Percentiles rank a stretch among this genome's conserved stretches.
Evolutionary conservation across 2,113 vertebrate species (phyloP).

Genomic region (Chaenogobius annularis): DNA sequence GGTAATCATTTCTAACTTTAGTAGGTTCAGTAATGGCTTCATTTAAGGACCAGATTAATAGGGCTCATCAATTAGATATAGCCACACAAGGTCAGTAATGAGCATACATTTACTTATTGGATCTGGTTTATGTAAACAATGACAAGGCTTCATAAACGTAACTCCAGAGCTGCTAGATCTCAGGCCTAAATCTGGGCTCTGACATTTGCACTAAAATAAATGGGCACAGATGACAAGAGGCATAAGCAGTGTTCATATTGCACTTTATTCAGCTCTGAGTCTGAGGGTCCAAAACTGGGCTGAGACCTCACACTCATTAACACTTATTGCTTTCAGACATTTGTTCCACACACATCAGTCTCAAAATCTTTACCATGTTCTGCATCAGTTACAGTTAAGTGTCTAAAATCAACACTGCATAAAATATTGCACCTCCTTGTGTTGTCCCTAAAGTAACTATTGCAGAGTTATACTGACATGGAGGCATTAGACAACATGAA

Average conservation of each 20-base stretch:
- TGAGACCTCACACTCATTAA: slow-evolving; percentile 50
- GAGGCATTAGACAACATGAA: slow-evolving; percentile 10
- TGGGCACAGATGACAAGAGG: not conserved
- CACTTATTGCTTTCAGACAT: slow-evolving; percentile 68
- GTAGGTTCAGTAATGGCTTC: not conserved
- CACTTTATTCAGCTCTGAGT: slow-evolving; percentile 71
- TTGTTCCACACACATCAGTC: not conserved
- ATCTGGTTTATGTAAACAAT: not conserved
- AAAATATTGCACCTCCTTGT: slow-evolving; percentile 22
- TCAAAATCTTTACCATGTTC: slow-evolving; percentile 24
- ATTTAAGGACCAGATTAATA: not conserved
- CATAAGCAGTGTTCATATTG: slow-evolving; percentile 56
- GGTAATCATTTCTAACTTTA: not conserved
- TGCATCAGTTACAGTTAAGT: not conserved
- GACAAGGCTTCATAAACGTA: not conserved
- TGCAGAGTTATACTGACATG: slow-evolving; percentile 5
- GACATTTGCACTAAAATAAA: not conserved
- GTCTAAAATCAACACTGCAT: slow-evolving; percentile 16
- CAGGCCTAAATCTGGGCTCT: no score
- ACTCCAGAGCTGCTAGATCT: no score
- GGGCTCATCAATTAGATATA: not conserved
- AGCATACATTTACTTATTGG: not conserved
- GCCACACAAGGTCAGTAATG: not conserved
- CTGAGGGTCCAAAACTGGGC: slow-evolving; percentile 27
- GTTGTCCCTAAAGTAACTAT: not conserved